Evolutionary conservation across 35 echinoderm and acorn worm species (phyloP).

Genomic region (Antedon bifida): DNA sequence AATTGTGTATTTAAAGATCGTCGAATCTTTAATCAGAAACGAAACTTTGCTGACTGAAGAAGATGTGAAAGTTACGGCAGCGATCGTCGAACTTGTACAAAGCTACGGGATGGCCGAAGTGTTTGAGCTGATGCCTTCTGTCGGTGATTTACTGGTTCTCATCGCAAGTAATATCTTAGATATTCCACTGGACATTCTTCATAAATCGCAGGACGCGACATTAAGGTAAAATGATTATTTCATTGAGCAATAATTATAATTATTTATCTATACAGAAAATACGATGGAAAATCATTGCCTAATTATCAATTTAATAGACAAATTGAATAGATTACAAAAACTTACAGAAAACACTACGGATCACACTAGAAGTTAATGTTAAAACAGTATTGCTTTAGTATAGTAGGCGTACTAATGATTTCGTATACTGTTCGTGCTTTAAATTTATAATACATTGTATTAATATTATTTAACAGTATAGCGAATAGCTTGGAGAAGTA

Average conservation of each 20-base stretch:
- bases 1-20: slow-evolving; percentile 15
- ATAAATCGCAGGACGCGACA: slow-evolving; percentile 33
- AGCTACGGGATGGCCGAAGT: slow-evolving; percentile 34
- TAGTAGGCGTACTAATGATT: too few species aligned
- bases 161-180: slow-evolving; percentile 58
- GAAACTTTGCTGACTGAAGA: slow-evolving; percentile 14
- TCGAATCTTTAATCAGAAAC: slow-evolving; percentile 28
- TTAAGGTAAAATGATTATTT: slow-evolving; percentile 26
- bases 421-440: too few species aligned
- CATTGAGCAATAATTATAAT: too few species aligned
- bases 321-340: too few species aligned
- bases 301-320: too few species aligned
- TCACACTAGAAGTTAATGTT: too few species aligned
- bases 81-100: slow-evolving; percentile 40
- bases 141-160: slow-evolving; percentile 40
- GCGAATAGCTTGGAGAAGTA: slow-evolving; percentile 53
- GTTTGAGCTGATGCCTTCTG: slow-evolving; percentile 7
- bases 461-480: slow-evolving; percentile 27
- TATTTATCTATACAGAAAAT: too few species aligned
- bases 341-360: too few species aligned
- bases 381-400: too few species aligned
- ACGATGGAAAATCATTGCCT: too few species aligned
- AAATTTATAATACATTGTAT: not conserved
- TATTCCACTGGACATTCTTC: slow-evolving; percentile 10
- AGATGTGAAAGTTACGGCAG: slow-evolving; percentile 35